phyloP scores from a whole-genome alignment of 2,113 vertebrate species.

The Aepyceros melampus region DNA sequence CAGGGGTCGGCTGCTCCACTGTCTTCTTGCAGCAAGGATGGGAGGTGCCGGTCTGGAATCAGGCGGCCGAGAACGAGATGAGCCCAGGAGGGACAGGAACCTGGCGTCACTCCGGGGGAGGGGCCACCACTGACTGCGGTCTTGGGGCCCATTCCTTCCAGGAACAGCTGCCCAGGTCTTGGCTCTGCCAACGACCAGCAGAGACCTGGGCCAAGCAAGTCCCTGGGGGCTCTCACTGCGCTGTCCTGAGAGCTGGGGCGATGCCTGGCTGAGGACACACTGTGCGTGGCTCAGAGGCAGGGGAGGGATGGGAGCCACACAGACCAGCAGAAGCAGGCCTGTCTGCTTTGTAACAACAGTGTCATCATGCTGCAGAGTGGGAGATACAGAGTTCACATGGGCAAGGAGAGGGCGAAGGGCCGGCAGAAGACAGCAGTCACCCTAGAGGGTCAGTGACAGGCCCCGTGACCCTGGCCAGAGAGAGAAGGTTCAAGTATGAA shows the following conservation, averaged over 20 bases:
- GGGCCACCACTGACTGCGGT: not conserved
- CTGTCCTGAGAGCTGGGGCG: not conserved
- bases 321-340: not conserved
- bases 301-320: not conserved
- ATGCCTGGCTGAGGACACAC: not conserved
- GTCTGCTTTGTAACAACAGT: not conserved
- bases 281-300: not conserved
- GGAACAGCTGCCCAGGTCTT: not conserved
- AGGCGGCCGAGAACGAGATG: not conserved
- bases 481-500: not conserved
- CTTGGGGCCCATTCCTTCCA: not conserved
- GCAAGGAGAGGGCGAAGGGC: not conserved
- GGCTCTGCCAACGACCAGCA: not conserved
- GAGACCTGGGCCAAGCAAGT: not conserved
- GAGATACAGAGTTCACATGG: not conserved
- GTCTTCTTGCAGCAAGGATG: not conserved
- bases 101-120: fast-evolving
- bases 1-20: not conserved
- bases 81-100: not conserved
- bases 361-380: not conserved
- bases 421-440: not conserved
- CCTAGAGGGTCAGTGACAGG: not conserved
- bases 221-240: not conserved
- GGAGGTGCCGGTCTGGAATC: not conserved
- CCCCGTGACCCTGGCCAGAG: not conserved